Evolutionary conservation across 2,888 invertebrate genomes (phyloP), one percentile per base, ranked within the genome.

Genomic region (Amblyjoppa fuscipennis): DNA sequence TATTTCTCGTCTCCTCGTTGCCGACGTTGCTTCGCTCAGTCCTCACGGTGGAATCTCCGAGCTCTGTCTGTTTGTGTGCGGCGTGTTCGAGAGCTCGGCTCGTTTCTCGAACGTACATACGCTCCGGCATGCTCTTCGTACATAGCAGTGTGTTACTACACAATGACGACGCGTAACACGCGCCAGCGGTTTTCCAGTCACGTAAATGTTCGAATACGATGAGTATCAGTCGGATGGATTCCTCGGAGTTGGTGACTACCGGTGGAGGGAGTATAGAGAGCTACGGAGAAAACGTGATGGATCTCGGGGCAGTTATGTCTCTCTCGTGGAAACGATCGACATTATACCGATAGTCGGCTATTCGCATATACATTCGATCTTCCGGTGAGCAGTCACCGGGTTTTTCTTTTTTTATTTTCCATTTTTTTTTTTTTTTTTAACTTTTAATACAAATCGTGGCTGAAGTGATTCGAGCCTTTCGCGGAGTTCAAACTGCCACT

Each of bases 221-320:
- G 82, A 77, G 45, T 41, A 71, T 71, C 76, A 45, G 34, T 77
- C 53, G 38, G 53, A 66, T 56, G 82, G 71, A 77, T 82, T 82
- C 71, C 66, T 66, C 56, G 66, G 66, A 56, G 76, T 31, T 16
- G 59, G 41, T 20, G 11, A 64, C 28, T 41, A 28, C 45, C 28
- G 13, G 53, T 5, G n/a, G 25, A 51, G 20, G 38, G 66, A 68
- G 53, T 13, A 41, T 49, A 61, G n/a, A 7, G 59, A 69, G 38
- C n/a, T 71, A 70, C 25, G 61, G 70, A 64, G 76, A 76, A 82
- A 82, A 64, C 13, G 71, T 53, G 11, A 41, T 64, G 38, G 20
- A 76, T 71, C 53, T 82, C 61, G 81, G 56, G 45, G 31, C 28
- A 80, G 73, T 80, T 45, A 45, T 16, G 45, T 68, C 31, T 74